A percentile compares a stretch with the other conserved stretches of the same genome.
Evolutionary conservation across 2,797 vertebrate genomes (phyloP).

Genomic region (Peromyscus eremicus): DNA sequence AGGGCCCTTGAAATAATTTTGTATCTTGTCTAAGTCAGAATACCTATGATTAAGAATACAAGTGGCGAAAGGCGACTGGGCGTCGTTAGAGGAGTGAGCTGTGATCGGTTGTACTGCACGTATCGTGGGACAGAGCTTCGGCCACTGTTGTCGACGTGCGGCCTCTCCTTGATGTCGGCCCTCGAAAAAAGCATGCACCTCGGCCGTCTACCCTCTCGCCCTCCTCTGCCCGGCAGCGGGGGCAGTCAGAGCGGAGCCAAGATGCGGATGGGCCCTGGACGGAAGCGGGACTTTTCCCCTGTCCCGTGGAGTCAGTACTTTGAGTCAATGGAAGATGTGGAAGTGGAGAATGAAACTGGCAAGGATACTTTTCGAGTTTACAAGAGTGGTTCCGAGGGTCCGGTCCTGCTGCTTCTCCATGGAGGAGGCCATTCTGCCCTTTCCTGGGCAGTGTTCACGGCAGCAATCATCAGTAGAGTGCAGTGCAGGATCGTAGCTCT

Average conservation of each 20-base stretch:
- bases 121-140: constrained; percentile 31
- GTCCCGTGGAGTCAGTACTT: too few species aligned
- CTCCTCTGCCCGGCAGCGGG: constrained; percentile 91
- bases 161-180: constrained; percentile 84
- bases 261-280: constrained; percentile 98
- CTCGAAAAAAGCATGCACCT: constrained; percentile 96
- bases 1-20: not conserved
- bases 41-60: too few species aligned
- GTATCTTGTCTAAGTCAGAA: too few species aligned
- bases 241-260: constrained; percentile 94
- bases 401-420: too few species aligned
- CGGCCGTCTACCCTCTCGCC: constrained; percentile 93
- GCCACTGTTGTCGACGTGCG: constrained; percentile 20
- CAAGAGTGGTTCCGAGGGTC: too few species aligned
- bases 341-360: too few species aligned
- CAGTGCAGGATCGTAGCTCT: constrained; percentile 97
- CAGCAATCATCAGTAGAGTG: constrained; percentile 95
- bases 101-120: constrained; percentile 41
- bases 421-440: too few species aligned
- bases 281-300: too few species aligned
- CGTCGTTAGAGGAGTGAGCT: constrained; percentile 23
- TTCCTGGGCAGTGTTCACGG: too few species aligned
- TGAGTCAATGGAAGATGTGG: too few species aligned
- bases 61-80: constrained; percentile 50
- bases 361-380: too few species aligned